Base-by-base conservation (phyloP, 2,797 vertebrate species). In the Botia almorhae region DNA sequence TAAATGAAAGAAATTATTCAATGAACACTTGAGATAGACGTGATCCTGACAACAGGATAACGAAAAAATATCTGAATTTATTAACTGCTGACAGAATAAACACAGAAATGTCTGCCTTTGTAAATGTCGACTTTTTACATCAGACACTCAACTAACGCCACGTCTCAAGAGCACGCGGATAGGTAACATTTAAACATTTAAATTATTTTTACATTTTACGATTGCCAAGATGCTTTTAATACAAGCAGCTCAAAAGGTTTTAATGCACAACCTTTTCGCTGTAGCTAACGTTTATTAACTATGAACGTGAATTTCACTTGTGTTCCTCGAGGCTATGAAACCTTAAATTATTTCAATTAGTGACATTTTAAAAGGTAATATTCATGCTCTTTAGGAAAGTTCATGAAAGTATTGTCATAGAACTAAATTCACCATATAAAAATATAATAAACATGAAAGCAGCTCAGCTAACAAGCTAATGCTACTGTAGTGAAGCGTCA, bases 401-500 rank as follows among this genome's bases (percentile, higher is more conserved):
- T 0, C 16, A 16, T 13, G 21, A 10, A 68, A 50, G 1, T 12
- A 10, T 2, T 55, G n/a, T 46, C 7, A 16, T 14, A 26, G 39
- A 13, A 0, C 2, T n/a, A 13, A 2, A 21, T 14, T 29, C 14
- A 4, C 5, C 19, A 5, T 12, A 4, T 14, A 21, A 36, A 64
- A 4, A 50, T n/a, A 21, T 13, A 60, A 69, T 48, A 71, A 82
- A 46, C 73, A 43, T 81, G 74, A 43, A 39, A 33, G 58, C 51
- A 12, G 67, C 67, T 76, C 74, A 65, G 75, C 70, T 76, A 69
- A 76, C 26, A 16, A 16, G 74, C 61, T 80, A 76, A 80, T 12
- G 78, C 70, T 74, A 80, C 29, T 17, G 70, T 21, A 56, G 69
- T 56, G 13, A 80, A 72, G 58, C 69, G 78, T 80, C 78, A 80